Base-by-base conservation (phyloP, 2,113 vertebrate species). In the Calidris pygmaea region DNA sequence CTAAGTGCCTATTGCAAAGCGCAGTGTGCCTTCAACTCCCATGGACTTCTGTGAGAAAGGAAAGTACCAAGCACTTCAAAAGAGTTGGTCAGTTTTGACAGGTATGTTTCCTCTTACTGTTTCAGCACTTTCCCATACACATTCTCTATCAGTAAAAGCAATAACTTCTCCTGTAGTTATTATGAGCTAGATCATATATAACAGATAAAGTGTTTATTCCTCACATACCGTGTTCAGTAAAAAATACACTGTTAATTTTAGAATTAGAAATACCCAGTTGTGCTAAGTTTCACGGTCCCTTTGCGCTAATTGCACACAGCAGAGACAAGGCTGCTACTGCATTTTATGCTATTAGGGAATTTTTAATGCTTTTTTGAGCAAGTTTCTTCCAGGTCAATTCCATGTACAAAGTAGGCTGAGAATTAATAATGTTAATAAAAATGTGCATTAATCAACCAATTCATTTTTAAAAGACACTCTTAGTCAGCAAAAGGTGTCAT, bases 401-500 rank as follows among this genome's bases (percentile, higher is more conserved):
- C 84, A 85, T 8, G 9, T 34, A 79, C 50, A 58, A 74, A 85
- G 66, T 37, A 93, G 80, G 45, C 63, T 83, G 29, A 94, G 88
- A 89, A 94, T 53, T 75, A 92, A 70, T 79, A 80, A 77, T 77
- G 59, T 77, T 88, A 91, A 83, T 67, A 88, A 88, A 91, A 86
- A 88, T 74, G 52, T 1, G 1, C 79, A 95, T 90, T 95, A 95
- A 91, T 97, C 85, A 93, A 67, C 37, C 43, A 62, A 90, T 83
- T 96, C 21, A 53, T 70, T 91, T 96, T 95, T 84, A 45, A 90
- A 89, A 86, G 43, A 75, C 52, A 77, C 34, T 89, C 66, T 52
- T 66, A 72, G 59, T 93, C 88, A 93, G 93, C 90, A 96, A 82
- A 94, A 85, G n/a, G 53, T 87, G 58, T 88, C 95, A 90, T 48